Evolutionary conservation across 30 jellyfish, hydroid and myxozoan species (phyloP).

Genomic region (Phacellophora camtschatica): DNA sequence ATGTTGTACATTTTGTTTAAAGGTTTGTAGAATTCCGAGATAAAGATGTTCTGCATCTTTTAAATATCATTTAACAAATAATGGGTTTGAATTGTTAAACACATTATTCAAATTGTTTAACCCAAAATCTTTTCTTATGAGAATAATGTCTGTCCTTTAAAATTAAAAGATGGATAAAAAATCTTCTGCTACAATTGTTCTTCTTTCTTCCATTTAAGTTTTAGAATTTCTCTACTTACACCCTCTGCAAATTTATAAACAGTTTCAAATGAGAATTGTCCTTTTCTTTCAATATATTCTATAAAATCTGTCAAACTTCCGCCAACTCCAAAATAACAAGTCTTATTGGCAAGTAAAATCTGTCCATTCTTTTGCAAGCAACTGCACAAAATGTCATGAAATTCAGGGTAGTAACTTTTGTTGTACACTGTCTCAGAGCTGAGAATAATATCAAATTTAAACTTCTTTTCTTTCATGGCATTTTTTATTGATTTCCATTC

Average conservation of each 20-base stretch:
- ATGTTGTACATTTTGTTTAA: too few species aligned
- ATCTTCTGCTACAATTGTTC: too few species aligned
- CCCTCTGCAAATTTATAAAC: constrained; percentile 52
- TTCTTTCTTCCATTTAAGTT: constrained; percentile 47
- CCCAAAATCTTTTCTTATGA: too few species aligned
- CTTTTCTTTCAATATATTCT: constrained; percentile 30
- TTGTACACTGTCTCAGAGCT: constrained; percentile 95
- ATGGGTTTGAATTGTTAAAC: too few species aligned
- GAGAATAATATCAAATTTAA: constrained; percentile 71
- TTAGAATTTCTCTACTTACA: constrained; percentile 76
- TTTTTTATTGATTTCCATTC: constrained; percentile 62
- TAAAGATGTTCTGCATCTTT: too few species aligned
- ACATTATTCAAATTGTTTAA: too few species aligned
- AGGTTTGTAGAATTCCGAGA: too few species aligned
- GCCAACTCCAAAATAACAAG: constrained; percentile 98
- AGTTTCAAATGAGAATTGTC: constrained; percentile 4
- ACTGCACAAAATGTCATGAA: constrained; percentile 39
- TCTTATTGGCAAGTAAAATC: constrained; percentile 86
- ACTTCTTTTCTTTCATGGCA: not conserved
- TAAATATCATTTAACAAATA: too few species aligned
- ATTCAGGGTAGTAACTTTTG: constrained; percentile 44
- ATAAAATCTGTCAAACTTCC: constrained; percentile 85
- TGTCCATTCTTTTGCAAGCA: constrained; percentile 59
- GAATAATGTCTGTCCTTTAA: too few species aligned
- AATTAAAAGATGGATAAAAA: too few species aligned